These are phyloP conservation scores for Clarias pachynema DNA, from an alignment of 2,797 vertebrate species.

Conservation along the genomic window DNA sequence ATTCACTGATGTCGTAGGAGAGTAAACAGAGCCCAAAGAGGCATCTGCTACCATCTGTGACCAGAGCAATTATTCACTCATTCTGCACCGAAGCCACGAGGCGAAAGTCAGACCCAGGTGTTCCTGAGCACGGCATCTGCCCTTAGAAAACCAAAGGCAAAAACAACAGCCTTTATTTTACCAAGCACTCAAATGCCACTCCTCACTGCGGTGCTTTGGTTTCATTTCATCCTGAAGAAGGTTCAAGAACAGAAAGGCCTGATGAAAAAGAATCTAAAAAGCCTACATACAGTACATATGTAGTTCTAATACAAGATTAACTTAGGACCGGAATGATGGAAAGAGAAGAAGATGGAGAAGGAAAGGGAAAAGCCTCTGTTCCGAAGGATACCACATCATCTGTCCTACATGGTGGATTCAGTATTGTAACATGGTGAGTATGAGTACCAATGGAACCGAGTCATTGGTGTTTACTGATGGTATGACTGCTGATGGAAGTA, in stretches of 20 bases:
- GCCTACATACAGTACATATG: too few relatives aligned
- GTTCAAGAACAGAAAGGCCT: neutral
- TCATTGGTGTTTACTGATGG: too few relatives aligned
- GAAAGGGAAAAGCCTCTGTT: too few relatives aligned
- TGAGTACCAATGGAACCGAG: too few relatives aligned
- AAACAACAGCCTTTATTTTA: slow-evolving; percentile 25
- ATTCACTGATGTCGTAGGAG: slow-evolving; percentile 67
- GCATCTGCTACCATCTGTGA: slow-evolving; percentile 70
- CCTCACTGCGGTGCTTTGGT: neutral
- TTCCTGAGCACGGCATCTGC: slow-evolving; percentile 57
- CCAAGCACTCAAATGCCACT: slow-evolving; percentile 13
- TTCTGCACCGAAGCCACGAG: slow-evolving; percentile 67
- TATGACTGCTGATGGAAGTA: too few relatives aligned
- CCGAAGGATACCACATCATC: too few relatives aligned
- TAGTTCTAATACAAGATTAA: too few relatives aligned
- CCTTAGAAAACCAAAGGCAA: slow-evolving; percentile 47
- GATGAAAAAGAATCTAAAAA: too few relatives aligned
- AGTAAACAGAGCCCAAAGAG: slow-evolving; percentile 63
- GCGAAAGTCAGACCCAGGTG: slow-evolving; percentile 70
- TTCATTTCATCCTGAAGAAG: neutral
- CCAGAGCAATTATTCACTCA: slow-evolving; percentile 65
- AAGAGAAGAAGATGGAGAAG: too few relatives aligned
- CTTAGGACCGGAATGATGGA: too few relatives aligned
- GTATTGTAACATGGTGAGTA: too few relatives aligned
- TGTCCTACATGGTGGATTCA: too few relatives aligned